Base-by-base conservation (phyloP, 1,140 invertebrate species). In the Pseudomyrmex flavicornis region DNA sequence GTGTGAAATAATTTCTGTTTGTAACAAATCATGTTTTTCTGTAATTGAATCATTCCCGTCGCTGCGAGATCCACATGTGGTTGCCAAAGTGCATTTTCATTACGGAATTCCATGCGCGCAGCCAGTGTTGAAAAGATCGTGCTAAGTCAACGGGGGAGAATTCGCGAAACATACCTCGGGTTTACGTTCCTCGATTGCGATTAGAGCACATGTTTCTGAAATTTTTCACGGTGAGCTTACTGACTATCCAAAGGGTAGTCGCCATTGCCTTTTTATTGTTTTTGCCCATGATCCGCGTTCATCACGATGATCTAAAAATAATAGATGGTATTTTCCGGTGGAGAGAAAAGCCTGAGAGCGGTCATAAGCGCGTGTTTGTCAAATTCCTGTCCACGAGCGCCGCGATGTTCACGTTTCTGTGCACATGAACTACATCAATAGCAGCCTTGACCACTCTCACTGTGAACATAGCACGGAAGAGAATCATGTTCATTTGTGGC, bases 211-310 rank as follows among this genome's bases (percentile, higher is more conserved):
- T 91, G 76, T 91, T 91, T 90, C 58, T 22, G 7, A 74, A 61
- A 75, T 84, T 90, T 90, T 90, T 89, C 89, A 76, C 56, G 54
- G 65, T 83, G 70, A 86, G 79, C 61, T 85, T 54, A 65, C 44
- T 61, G 61, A 56, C 79, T n/a, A 56, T 79, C 77, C 80, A 82
- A 88, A 58, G 87, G 76, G 82, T 82, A 85, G 77, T 77, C 90
- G 90, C 90, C 89, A 90, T 90, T 90, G 89, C 85, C 63, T 87
- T 87, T 89, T 85, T 70, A 79, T 86, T 89, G 84, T 88, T 89
- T 89, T 89, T 84, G 17, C 69, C 50, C 69, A 63, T 88, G 84
- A 83, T 88, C 73, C 65, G 79, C 74, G 83, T 82, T 82, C 54
- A 35, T 89, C 77, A 83, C 85, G 59, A 59, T 82, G 58, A 86